Conservation (phyloP, 2,888 invertebrate genomes). For the Mellilla xanthometata region DNA sequence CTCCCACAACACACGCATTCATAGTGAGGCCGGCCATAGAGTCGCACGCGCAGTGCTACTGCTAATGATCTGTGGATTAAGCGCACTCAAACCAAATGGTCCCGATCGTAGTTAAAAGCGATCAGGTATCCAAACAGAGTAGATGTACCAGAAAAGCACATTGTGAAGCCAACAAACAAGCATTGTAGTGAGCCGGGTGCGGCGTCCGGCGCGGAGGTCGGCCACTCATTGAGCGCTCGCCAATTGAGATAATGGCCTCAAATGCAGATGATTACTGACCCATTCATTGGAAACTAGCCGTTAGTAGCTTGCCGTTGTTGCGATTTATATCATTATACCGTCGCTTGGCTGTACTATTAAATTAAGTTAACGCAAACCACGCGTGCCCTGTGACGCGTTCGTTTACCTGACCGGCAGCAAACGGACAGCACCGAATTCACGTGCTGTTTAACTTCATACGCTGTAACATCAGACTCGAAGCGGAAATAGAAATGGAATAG, state of each 20-base stretch:
- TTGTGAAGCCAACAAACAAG: constrained; percentile 67
- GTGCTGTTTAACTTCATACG: constrained; percentile 26
- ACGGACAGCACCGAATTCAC: constrained; percentile 25
- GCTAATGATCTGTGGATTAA: constrained; percentile 16
- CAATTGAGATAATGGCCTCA: constrained; percentile 80
- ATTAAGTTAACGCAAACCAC: constrained; percentile 62
- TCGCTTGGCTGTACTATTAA: constrained; percentile 53
- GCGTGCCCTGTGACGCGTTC: constrained; percentile 40
- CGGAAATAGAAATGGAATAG: constrained; percentile 45
- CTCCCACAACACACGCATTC: not conserved
- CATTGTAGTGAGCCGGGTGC: constrained; percentile 64
- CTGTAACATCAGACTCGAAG: constrained; percentile 33
- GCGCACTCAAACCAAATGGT: constrained; percentile 20
- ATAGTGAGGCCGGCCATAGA: not conserved
- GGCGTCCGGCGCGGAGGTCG: constrained; percentile 74
- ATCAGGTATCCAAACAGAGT: constrained; percentile 32
- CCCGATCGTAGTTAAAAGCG: constrained; percentile 8
- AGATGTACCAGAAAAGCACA: constrained; percentile 56
- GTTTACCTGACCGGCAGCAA: constrained; percentile 45
- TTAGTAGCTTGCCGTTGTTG: constrained; percentile 49
- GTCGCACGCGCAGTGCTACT: constrained; percentile 8
- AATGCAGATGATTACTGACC: constrained; percentile 80
- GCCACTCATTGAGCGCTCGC: constrained; percentile 68
- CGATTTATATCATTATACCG: constrained; percentile 59
- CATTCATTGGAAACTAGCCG: constrained; percentile 74